Evolutionary conservation across 2,797 vertebrate genomes (phyloP).

Genomic region (Anguilla pacifica): DNA sequence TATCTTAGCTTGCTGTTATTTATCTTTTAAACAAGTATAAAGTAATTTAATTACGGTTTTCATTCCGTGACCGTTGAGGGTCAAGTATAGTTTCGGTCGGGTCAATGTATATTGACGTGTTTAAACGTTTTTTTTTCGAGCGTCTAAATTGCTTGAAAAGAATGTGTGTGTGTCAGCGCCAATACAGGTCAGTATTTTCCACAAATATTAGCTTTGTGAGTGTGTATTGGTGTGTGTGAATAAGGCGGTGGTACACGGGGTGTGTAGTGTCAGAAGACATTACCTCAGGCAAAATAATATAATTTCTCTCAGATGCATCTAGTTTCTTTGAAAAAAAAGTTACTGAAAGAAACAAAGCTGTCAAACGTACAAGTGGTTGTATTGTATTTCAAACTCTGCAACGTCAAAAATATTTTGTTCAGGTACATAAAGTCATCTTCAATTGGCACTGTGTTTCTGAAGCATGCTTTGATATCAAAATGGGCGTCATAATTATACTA

Average conservation of each 20-base stretch:
- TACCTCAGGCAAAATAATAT: background rate
- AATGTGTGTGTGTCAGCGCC: slow-evolving; percentile 81
- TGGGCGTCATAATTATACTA: background rate
- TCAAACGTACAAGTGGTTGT: background rate
- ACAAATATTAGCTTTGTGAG: slow-evolving; percentile 55
- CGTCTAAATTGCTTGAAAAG: slow-evolving; percentile 80
- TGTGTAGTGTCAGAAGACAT: background rate
- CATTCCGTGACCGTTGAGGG: slow-evolving; percentile 32
- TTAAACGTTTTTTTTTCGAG: slow-evolving; percentile 79
- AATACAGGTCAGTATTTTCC: slow-evolving; percentile 76
- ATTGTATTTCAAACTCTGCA: background rate
- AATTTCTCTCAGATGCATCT: background rate
- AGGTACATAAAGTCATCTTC: background rate
- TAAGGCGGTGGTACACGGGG: background rate
- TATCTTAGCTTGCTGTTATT: slow-evolving; percentile 4
- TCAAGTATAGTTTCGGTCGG: slow-evolving; percentile 50
- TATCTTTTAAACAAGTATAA: slow-evolving; percentile 16
- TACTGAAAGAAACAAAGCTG: background rate
- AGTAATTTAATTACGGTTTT: slow-evolving; percentile 12
- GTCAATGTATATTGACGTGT: slow-evolving; percentile 83
- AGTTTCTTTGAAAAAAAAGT: background rate
- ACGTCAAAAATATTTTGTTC: background rate
- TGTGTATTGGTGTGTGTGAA: background rate
- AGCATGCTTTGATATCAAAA: background rate
- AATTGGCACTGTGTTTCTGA: background rate